Evolutionary conservation across 2,797 vertebrate genomes (phyloP), one percentile per base, ranked within the genome.

Genomic region (Halcyon badia): DNA sequence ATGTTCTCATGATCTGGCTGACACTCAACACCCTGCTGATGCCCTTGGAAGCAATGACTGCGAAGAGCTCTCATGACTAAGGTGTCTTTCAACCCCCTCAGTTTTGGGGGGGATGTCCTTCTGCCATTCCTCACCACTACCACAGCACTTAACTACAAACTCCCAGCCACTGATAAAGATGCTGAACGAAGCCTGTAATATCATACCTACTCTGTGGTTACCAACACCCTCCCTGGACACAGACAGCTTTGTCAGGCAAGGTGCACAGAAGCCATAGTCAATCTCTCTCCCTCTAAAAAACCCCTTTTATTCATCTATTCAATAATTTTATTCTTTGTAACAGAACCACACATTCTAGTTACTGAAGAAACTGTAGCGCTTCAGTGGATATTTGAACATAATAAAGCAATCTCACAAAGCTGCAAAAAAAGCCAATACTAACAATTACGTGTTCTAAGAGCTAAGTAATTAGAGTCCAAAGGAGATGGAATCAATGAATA

Each of bases 401-500:
- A 80, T 33, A 66, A 91, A 87, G 82, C 79, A 70, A 85, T 78
- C 91, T 60, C 84, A 22, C 42, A 5, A 5, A 83, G 65, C 87
- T 85, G 75, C 81, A 94, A 72, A 97, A 97, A 56, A 87, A 92
- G 71, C 87, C 84, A 95, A 94, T 39, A 71, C 64, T 10, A 87
- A 89, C 89, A 91, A 91, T 89, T 77, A 77, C 1, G 26, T 52
- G 35, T 52, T 85, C 89, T 85, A 48, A 95, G 85, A 92, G 82
- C 82, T 26, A 41, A 28, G 82, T 68, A 89, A 94, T 95, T 89
- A 85, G 87, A 96, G 84, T 60, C 68, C 87, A 95, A 75, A 92
- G 64, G 89, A 94, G 87, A 92, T 70, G 48, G 91, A 96, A 94
- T 90, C 76, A 62, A 77, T 70, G 86, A 91, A 75, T 87, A 94